These are phyloP conservation scores for Plectrocnemia conspersa DNA, from an alignment of 1,140 invertebrate genomes.

Conservation along the genomic window DNA sequence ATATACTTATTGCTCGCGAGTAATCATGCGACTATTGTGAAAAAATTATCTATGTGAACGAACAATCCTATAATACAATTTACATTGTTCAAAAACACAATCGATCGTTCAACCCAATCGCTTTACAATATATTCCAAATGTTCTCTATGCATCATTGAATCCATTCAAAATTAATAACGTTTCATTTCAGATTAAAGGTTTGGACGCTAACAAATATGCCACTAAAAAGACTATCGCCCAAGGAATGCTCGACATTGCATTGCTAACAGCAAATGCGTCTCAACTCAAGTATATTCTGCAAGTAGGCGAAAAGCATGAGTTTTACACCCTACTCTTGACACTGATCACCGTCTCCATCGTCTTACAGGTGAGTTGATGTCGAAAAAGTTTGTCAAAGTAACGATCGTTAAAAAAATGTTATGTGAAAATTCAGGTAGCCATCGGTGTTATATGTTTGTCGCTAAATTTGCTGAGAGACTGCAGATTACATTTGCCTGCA, in stretches of 20 bases:
- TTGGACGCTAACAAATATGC: slow-evolving; percentile 79
- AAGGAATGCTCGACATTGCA: slow-evolving; percentile 76
- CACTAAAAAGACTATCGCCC: slow-evolving; percentile 83
- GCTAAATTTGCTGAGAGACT: slow-evolving; percentile 69
- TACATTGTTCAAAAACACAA: no score
- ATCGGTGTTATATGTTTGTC: slow-evolving; percentile 65
- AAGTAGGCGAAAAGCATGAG: slow-evolving; percentile 75
- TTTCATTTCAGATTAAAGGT: slow-evolving; percentile 54
- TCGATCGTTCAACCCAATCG: no score
- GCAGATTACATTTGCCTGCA: slow-evolving; percentile 63
- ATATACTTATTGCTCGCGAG: no score
- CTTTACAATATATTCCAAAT: no score
- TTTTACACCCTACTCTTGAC: slow-evolving; percentile 77
- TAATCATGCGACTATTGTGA: no score
- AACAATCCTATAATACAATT: no score
- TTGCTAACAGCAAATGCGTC: slow-evolving; percentile 79
- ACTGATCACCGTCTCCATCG: slow-evolving; percentile 76
- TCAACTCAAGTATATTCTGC: slow-evolving; percentile 81
- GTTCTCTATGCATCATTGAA: no score
- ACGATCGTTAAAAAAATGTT: no score
- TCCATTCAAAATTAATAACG: no score
- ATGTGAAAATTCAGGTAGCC: slow-evolving; percentile 41
- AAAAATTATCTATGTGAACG: no score
- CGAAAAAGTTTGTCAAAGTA: no score
- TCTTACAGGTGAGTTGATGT: slow-evolving; percentile 69